phyloP scores from a whole-genome alignment of 2,888 invertebrate species.

The Gymnosoma rotundatum region DNA sequence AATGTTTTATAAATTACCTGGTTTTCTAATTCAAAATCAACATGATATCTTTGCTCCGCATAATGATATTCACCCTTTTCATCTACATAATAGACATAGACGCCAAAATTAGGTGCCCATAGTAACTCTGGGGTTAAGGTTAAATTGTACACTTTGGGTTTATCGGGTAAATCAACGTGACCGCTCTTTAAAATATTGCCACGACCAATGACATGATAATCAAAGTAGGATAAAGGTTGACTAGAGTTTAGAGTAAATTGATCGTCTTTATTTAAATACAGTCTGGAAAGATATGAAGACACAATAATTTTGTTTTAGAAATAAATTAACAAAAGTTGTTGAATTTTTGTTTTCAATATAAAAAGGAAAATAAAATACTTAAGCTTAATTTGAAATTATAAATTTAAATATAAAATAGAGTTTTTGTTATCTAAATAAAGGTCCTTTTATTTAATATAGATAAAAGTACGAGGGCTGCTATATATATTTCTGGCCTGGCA shows the following conservation, averaged over 20 bases:
- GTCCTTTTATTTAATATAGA: no score
- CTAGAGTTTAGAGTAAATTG: constrained; percentile 90
- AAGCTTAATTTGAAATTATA: no score
- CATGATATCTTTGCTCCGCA: constrained; percentile 91
- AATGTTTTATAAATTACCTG: constrained; percentile 31
- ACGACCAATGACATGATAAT: constrained; percentile 90
- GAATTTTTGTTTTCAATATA: no score
- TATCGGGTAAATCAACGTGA: constrained; percentile 84
- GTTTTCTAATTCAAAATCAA: constrained; percentile 86
- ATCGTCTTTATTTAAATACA: constrained; percentile 83
- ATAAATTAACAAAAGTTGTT: no score
- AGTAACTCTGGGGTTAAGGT: constrained; percentile 88
- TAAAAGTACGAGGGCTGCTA: no score
- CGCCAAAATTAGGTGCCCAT: constrained; percentile 91
- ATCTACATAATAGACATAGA: constrained; percentile 90
- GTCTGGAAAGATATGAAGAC: constrained; percentile 73
- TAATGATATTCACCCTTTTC: constrained; percentile 91
- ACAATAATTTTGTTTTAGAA: neutral
- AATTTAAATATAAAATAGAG: no score
- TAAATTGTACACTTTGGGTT: constrained; percentile 83
- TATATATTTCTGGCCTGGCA: no score
- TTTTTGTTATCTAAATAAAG: no score
- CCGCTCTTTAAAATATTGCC: constrained; percentile 91
- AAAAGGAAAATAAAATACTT: no score
- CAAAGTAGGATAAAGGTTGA: constrained; percentile 87